Conservation (phyloP, 2,113 vertebrate species). For the Channa maculata region DNA sequence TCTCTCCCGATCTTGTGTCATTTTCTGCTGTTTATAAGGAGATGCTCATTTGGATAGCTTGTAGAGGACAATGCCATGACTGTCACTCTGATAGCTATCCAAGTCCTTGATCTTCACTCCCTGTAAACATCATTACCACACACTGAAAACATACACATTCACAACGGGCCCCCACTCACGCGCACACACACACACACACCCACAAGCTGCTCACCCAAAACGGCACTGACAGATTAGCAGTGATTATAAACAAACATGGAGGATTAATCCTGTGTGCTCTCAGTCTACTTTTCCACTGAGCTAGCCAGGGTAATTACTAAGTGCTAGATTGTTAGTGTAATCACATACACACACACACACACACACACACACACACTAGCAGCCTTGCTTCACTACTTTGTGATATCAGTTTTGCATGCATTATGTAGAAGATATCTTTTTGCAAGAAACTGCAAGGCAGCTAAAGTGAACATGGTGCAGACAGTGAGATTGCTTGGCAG, state of each 20-base stretch:
- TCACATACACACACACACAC: conserved; percentile 30
- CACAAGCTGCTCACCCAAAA: conserved; percentile 73
- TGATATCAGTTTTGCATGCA: conserved; percentile 36
- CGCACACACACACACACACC: conserved; percentile 48
- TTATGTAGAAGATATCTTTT: conserved; percentile 36
- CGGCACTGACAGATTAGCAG: conserved; percentile 79
- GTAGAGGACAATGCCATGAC: conserved; percentile 65
- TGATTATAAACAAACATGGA: conserved; percentile 84
- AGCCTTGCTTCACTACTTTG: conserved; percentile 36
- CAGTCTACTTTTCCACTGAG: conserved; percentile 75
- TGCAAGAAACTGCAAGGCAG: conserved; percentile 10
- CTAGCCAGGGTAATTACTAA: conserved; percentile 78
- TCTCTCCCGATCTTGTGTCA: conserved; percentile 32
- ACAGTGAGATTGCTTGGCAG: conserved; percentile 1
- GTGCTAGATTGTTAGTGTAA: conserved; percentile 73
- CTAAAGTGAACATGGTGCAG: conserved; percentile 2
- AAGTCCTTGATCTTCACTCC: conserved; percentile 83
- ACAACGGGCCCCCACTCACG: conserved; percentile 10
- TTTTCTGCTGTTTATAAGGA: conserved; percentile 46
- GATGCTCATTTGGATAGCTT: conserved; percentile 71
- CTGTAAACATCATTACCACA: conserved; percentile 84
- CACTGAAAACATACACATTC: conserved; percentile 67
- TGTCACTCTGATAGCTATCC: conserved; percentile 67
- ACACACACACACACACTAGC: conserved; percentile 18
- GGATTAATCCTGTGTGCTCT: conserved; percentile 82